Evolutionary conservation across 2,888 invertebrate species (phyloP).

Genomic region (Gerosis bhagava): DNA sequence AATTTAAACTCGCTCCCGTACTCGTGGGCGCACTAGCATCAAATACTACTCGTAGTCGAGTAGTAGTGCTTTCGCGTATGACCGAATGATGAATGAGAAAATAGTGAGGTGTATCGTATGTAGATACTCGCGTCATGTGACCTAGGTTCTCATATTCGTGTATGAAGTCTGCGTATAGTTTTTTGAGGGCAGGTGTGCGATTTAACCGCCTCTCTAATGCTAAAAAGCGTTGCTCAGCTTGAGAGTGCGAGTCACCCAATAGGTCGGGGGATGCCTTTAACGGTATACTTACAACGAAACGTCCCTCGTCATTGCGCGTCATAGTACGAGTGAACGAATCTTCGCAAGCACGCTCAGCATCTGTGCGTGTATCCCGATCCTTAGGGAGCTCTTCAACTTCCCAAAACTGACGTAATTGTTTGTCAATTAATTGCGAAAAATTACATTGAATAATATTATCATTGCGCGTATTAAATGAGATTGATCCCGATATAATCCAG

Average conservation of each 20-base stretch:
- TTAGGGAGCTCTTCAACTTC: constrained; percentile 30
- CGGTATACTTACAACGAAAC: constrained; percentile 2
- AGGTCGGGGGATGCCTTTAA: constrained; percentile 2
- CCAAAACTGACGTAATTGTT: constrained; percentile 32
- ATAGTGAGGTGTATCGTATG: constrained; percentile 2
- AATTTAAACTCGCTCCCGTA: constrained; percentile 23
- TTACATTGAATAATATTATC: constrained; percentile 27
- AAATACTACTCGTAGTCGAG: constrained; percentile 2
- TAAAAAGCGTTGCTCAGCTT: constrained; percentile 4
- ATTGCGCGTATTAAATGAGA: not conserved
- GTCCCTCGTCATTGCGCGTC: not conserved
- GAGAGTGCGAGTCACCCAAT: constrained; percentile 4
- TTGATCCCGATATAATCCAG: constrained; percentile 33
- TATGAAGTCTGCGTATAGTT: constrained; percentile 2
- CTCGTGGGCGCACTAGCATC: constrained; percentile 6
- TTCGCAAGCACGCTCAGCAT: not conserved
- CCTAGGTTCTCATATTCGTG: constrained; percentile 5
- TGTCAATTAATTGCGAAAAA: constrained; percentile 23
- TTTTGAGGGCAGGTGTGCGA: not conserved
- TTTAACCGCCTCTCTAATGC: constrained; percentile 3
- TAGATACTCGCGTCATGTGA: constrained; percentile 6
- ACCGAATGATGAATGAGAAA: not conserved
- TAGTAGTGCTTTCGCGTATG: not conserved
- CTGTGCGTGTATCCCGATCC: not conserved
- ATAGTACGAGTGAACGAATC: not conserved